These are phyloP conservation scores for Sylvilagus floridanus DNA, from an alignment of 2,797 vertebrate genomes.

Conservation along the genomic window DNA sequence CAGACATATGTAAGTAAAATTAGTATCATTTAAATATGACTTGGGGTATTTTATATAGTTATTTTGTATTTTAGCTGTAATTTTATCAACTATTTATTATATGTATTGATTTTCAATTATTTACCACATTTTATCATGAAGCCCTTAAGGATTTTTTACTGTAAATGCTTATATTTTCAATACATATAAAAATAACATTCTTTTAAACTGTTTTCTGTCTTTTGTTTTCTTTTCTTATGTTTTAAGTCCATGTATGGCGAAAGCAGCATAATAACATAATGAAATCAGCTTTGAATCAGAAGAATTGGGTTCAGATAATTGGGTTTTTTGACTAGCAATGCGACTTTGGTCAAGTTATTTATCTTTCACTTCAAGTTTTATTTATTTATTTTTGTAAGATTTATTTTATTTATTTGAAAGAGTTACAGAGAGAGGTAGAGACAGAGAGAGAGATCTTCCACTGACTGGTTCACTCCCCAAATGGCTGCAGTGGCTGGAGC, in stretches of 20 bases:
- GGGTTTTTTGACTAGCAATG: background rate
- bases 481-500: no score
- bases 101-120: background rate
- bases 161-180: slow-evolving; percentile 46
- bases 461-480: no score
- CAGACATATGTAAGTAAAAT: background rate
- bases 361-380: background rate
- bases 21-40: slow-evolving; percentile 22
- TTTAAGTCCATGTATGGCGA: background rate
- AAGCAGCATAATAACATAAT: background rate
- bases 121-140: slow-evolving; percentile 7
- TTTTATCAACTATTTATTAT: background rate
- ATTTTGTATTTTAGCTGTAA: background rate
- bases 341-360: slow-evolving; percentile 25
- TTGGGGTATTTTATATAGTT: background rate
- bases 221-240: slow-evolving; percentile 10
- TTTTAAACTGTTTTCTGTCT: background rate
- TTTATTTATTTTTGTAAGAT: background rate
- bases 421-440: no score
- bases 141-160: background rate
- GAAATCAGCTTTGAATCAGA: background rate
- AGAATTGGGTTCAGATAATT: background rate
- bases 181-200: slow-evolving; percentile 17
- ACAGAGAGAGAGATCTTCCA: no score
- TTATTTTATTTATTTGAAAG: background rate